Base-by-base conservation (phyloP, 2,113 vertebrate genomes). In the Sterrhoptilus dennistouni region DNA sequence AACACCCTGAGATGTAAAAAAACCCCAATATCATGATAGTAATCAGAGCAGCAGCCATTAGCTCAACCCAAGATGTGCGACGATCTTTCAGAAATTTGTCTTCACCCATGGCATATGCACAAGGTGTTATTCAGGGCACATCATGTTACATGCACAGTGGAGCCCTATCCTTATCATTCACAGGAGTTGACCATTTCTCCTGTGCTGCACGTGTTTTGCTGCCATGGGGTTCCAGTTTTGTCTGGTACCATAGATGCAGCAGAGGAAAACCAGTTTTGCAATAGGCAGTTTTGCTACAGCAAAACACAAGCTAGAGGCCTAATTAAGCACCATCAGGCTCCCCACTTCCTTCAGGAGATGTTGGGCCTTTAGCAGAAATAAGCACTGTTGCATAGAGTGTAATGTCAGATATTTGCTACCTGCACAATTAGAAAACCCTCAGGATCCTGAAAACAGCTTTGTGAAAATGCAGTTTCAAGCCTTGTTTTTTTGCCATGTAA, bases 381-480 rank as follows among this genome's bases (percentile, higher is more conserved):
- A 94, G 74, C 83, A 71, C 72, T 60, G 22, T 52, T 83, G 70
- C 82, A 70, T 47, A 64, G 54, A 69, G 81, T 7, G 11, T 33
- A 83, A 91, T 80, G 78, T 83, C 82, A 96, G 76, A 87, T 93
- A 94, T 79, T 97, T 97, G 65, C 83, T 97, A 77, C 75, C 52
- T 86, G 85, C 79, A 81, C 40, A 94, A 80, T 93, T 93, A 89
- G 61, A 87, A 93, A 89, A 59, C 11, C 28, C 80, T 91, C 21
- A 16, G 33, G 59, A 78, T 79, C 8, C 23, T 53, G 59, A 57
- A 71, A 95, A 72, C 16, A 93, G 76, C 52, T 90, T 79, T 49
- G 36, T 79, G 78, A 96, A 94, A 87, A 75, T 81, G 86, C 15
- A 57, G 19, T 38, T 52, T 40, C 70, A 78, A 87, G 65, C 47